These are phyloP conservation scores for Trichogramma dendrolimi DNA, from an alignment of 2,888 invertebrate genomes.

Conservation along the genomic window DNA sequence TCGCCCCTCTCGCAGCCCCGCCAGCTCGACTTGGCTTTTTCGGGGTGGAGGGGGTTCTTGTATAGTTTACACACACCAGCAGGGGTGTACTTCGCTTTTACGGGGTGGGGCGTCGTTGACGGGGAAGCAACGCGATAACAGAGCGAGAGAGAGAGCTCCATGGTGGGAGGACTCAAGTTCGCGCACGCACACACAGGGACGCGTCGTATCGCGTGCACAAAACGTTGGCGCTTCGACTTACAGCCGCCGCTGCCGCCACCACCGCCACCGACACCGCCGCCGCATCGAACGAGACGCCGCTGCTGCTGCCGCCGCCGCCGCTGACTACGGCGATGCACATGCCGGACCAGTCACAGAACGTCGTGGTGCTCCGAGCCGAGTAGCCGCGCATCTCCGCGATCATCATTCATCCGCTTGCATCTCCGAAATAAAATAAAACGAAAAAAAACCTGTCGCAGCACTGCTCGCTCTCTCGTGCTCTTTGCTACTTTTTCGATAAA, in stretches of 20 bases:
- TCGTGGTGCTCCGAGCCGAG: slow-evolving; percentile 45
- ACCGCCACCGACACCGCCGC: slow-evolving; percentile 11
- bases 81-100: too few species aligned
- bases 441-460: too few species aligned
- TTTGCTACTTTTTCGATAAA: slow-evolving; percentile 2
- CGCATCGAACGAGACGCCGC: slow-evolving; percentile 11
- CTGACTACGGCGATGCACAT: slow-evolving; percentile 32
- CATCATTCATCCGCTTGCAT: slow-evolving; percentile 38
- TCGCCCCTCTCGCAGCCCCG: not conserved
- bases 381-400: slow-evolving; percentile 38
- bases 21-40: not conserved
- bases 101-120: too few species aligned
- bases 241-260: slow-evolving; percentile 12
- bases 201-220: slow-evolving; percentile 33
- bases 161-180: too few species aligned
- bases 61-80: too few species aligned
- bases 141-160: too few species aligned
- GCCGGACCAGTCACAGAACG: slow-evolving; percentile 42
- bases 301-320: slow-evolving; percentile 19
- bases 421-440: too few species aligned
- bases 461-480: not conserved
- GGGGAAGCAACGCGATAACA: too few species aligned
- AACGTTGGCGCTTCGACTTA: slow-evolving; percentile 30
- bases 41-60: not conserved
- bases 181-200: not conserved